Evolutionary conservation across 2,888 invertebrate genomes (phyloP).

Genomic region (Sphecodes monilicornis): DNA sequence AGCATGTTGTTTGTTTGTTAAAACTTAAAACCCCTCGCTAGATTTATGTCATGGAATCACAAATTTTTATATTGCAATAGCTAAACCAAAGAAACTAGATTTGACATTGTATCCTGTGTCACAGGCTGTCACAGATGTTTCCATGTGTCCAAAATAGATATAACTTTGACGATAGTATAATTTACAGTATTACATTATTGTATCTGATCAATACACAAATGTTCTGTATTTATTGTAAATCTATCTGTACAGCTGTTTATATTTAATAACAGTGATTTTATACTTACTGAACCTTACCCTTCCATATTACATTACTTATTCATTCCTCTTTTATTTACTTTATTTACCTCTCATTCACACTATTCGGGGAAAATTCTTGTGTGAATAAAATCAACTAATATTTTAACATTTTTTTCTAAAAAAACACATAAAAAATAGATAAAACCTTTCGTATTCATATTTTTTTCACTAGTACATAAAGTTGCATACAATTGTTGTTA

Average conservation of each 20-base stretch:
- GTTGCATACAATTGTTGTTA: too few species aligned
- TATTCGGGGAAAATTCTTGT: too few species aligned
- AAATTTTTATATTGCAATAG: slow-evolving; percentile 35
- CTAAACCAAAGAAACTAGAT: neutral
- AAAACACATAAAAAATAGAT: too few species aligned
- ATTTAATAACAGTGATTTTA: neutral
- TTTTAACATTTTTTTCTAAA: too few species aligned
- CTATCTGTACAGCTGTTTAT: slow-evolving; percentile 8
- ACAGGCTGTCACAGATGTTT: slow-evolving; percentile 8
- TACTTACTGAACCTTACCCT: slow-evolving; percentile 1
- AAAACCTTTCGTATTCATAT: too few species aligned
- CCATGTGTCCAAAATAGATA: neutral
- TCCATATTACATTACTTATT: neutral
- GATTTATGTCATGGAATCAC: neutral
- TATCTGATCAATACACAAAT: neutral
- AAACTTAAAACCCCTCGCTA: neutral
- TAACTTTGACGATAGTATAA: slow-evolving; percentile 3
- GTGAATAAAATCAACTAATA: too few species aligned
- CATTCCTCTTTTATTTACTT: neutral
- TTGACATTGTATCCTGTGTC: slow-evolving; percentile 11
- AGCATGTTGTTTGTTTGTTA: neutral
- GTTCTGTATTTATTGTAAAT: slow-evolving; percentile 28
- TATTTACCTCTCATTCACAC: too few species aligned
- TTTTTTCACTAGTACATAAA: too few species aligned
- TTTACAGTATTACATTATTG: neutral